phyloP scores from a whole-genome alignment of 2,113 vertebrate genomes.

The Carassius carassius region DNA sequence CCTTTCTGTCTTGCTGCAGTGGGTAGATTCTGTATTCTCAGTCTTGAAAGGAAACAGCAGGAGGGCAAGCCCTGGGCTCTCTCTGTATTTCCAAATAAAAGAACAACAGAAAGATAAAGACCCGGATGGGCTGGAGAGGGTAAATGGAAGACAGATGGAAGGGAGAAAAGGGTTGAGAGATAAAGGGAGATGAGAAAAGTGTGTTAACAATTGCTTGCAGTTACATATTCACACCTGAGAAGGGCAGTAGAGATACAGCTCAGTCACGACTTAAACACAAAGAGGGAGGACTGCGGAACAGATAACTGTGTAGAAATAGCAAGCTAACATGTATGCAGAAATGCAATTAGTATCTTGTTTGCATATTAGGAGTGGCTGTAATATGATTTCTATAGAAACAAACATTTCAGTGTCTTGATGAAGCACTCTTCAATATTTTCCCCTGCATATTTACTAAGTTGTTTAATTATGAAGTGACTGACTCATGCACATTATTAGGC shows the following conservation, averaged over 20 bases:
- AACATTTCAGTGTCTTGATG: slow-evolving; percentile 5
- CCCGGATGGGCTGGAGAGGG: slow-evolving; percentile 16
- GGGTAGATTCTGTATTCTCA: slow-evolving; percentile 5
- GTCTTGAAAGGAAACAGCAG: slow-evolving; percentile 34
- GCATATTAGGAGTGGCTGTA: background rate
- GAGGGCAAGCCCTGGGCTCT: slow-evolving; percentile 25
- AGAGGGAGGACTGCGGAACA: background rate
- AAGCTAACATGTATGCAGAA: slow-evolving; percentile 6
- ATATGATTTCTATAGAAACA: slow-evolving; percentile 3
- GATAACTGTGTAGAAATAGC: background rate
- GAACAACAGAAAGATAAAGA: slow-evolving; percentile 30
- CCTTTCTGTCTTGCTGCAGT: slow-evolving; percentile 22
- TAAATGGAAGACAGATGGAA: slow-evolving; percentile 23
- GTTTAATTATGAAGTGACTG: background rate
- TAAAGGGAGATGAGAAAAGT: background rate
- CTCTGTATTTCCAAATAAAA: slow-evolving; percentile 31
- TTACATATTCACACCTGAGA: slow-evolving; percentile 65
- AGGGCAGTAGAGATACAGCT: slow-evolving; percentile 77
- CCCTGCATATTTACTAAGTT: background rate
- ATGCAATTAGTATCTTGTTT: slow-evolving; percentile 7
- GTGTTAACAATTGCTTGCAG: slow-evolving; percentile 45
- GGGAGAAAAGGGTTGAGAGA: background rate
- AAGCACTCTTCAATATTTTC: background rate
- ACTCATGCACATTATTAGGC: background rate
- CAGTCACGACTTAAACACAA: slow-evolving; percentile 43